These are phyloP conservation scores for Maniola hyperantus DNA, from an alignment of 2,888 invertebrate genomes.

Conservation along the genomic window DNA sequence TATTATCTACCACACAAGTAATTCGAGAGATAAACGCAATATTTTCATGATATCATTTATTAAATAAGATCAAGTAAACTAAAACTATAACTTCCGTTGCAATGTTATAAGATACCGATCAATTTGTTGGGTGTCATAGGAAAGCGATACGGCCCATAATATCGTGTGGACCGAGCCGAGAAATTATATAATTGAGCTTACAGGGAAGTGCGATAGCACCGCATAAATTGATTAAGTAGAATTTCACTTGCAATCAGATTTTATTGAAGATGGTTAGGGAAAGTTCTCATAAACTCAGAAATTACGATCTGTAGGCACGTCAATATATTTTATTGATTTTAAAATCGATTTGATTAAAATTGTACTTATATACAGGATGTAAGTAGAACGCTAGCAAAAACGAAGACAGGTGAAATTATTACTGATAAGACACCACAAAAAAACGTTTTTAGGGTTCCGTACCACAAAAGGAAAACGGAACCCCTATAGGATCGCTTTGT, in stretches of 20 bases:
- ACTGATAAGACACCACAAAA: no score
- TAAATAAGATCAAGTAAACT: slow-evolving; percentile 39
- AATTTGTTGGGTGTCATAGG: slow-evolving; percentile 42
- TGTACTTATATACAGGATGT: no score
- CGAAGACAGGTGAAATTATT: no score
- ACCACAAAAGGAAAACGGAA: no score
- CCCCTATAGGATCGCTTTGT: no score
- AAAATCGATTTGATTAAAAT: not conserved
- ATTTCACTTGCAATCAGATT: slow-evolving; percentile 22
- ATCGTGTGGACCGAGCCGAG: slow-evolving; percentile 35
- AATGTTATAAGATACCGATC: slow-evolving; percentile 41
- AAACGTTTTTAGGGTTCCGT: no score
- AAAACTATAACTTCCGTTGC: slow-evolving; percentile 35
- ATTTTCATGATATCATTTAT: slow-evolving; percentile 37
- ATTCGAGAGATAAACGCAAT: slow-evolving; percentile 29
- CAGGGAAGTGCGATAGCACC: slow-evolving; percentile 31
- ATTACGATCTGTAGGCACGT: not conserved
- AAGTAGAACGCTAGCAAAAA: no score
- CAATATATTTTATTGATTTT: not conserved
- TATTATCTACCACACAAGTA: slow-evolving; percentile 32
- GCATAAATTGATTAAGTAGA: slow-evolving; percentile 27
- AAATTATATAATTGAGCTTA: slow-evolving; percentile 37
- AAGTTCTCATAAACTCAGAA: not conserved
- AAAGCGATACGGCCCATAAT: slow-evolving; percentile 38
- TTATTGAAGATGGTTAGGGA: not conserved